Percentiles rank a stretch among this genome's conserved stretches.
Conservation (phyloP, 2,113 vertebrate species). For the Engystomops pustulosus region DNA sequence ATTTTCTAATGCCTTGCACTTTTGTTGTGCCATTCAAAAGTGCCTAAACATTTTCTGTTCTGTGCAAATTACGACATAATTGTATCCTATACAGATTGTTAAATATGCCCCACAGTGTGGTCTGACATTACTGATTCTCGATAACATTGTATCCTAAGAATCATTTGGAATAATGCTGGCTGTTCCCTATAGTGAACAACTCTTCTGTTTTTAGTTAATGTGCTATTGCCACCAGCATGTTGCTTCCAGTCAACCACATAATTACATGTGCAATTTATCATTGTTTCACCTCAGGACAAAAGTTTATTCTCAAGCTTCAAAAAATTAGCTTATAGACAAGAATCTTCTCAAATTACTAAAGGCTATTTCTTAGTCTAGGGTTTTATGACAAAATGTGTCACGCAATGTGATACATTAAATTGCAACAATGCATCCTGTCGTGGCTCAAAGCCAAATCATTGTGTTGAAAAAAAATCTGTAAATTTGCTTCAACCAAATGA, state of each 20-base stretch:
- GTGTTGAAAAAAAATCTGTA: neutral
- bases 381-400: neutral
- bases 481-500: neutral
- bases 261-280: constrained; percentile 45
- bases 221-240: constrained; percentile 2
- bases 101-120: too few relatives aligned
- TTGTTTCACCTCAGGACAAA: constrained; percentile 28
- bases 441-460: neutral
- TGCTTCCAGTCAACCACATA: constrained; percentile 25
- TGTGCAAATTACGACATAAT: too few relatives aligned
- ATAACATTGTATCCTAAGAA: neutral
- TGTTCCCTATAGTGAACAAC: neutral
- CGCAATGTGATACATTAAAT: neutral
- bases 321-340: neutral
- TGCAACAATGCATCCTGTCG: neutral
- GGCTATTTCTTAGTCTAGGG: neutral
- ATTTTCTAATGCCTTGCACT: too few relatives aligned
- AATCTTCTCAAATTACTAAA: constrained; percentile 10
- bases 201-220: constrained; percentile 1
- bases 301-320: constrained; percentile 34
- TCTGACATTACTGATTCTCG: too few relatives aligned
- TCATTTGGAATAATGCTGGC: neutral
- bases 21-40: too few relatives aligned
- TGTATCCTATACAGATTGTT: too few relatives aligned
- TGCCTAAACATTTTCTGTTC: too few relatives aligned